phyloP scores from a whole-genome alignment of 2,797 vertebrate species.

The Antrozous pallidus region DNA sequence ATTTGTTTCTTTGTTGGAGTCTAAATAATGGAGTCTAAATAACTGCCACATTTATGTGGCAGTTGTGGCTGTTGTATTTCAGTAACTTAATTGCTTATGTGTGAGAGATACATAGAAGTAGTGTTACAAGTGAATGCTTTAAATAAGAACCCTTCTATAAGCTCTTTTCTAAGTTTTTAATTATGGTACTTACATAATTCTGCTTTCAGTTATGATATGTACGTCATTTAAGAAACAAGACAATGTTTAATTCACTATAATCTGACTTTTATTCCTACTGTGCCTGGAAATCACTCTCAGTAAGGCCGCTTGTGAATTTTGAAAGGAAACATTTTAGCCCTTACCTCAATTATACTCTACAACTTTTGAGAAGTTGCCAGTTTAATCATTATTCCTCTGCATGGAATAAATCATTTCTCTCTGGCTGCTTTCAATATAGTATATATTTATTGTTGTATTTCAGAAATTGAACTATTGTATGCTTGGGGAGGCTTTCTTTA shows the following conservation, averaged over 20 bases:
- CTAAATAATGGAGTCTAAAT: neutral
- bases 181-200: slow-evolving; percentile 31
- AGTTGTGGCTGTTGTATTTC: neutral
- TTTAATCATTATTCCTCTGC: neutral
- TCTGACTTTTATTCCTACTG: neutral
- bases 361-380: neutral
- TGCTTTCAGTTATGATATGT: neutral
- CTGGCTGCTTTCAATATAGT: neutral
- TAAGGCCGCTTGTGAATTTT: neutral
- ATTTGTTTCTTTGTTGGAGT: neutral
- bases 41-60: neutral
- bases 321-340: neutral
- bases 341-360: neutral
- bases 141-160: neutral
- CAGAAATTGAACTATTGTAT: neutral
- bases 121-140: neutral
- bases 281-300: neutral
- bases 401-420: neutral
- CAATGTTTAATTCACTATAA: slow-evolving; percentile 31
- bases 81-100: neutral
- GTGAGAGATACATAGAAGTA: neutral
- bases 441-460: neutral
- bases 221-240: neutral
- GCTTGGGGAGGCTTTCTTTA: neutral
- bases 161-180: slow-evolving; percentile 27